Percentiles rank a stretch among this genome's conserved stretches.
These are phyloP conservation scores for Dendrocincla tyrannina DNA, from an alignment of 2,797 vertebrate species.

Conservation along the genomic window DNA sequence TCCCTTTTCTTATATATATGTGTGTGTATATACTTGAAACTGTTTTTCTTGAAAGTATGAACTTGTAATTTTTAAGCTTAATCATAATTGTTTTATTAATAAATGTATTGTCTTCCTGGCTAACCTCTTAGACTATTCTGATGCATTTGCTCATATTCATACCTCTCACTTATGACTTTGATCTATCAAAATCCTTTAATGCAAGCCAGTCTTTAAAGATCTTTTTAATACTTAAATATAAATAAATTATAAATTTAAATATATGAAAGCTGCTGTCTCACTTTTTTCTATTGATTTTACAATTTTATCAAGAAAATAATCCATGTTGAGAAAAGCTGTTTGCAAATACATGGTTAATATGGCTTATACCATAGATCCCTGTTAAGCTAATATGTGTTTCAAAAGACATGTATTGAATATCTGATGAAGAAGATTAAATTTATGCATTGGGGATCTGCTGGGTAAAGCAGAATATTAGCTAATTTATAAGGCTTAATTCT, in stretches of 20 bases:
- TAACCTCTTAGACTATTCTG: neutral
- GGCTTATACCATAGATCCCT: neutral
- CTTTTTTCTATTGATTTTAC: neutral
- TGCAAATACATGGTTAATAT: neutral
- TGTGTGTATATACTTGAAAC: neutral
- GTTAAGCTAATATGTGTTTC: neutral
- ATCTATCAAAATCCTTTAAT: neutral
- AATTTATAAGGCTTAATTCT: neutral
- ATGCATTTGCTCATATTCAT: neutral
- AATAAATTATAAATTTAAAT: neutral
- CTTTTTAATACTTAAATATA: neutral
- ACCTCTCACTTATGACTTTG: neutral
- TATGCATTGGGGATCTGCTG: neutral
- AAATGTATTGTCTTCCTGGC: neutral
- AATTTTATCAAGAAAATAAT: neutral
- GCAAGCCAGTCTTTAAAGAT: neutral
- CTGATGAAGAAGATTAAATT: neutral
- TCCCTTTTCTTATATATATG: neutral
- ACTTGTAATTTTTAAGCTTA: neutral
- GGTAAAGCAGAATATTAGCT: neutral
- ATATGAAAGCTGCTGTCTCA: neutral
- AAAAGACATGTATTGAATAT: neutral
- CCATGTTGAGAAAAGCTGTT: neutral
- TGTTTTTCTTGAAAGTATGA: neutral
- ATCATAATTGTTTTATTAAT: neutral